Percentiles rank a stretch among this genome's conserved stretches.
These are phyloP conservation scores for Drosophila mimica DNA, from an alignment of 2,888 invertebrate species.

Conservation along the genomic window DNA sequence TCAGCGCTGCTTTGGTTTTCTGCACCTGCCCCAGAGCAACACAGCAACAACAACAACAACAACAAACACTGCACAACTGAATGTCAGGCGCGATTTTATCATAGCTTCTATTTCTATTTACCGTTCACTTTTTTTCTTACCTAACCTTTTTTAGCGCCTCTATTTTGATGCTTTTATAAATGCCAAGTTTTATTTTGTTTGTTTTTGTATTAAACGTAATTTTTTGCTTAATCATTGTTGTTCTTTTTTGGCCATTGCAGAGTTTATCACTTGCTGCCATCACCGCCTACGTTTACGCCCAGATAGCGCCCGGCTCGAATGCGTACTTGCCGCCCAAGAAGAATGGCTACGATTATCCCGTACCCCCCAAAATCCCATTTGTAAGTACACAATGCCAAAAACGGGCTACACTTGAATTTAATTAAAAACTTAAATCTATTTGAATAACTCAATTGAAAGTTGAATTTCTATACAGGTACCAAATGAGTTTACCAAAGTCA, in stretches of 20 bases:
- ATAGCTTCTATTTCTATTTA: constrained; percentile 71
- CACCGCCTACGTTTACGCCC: constrained; percentile 79
- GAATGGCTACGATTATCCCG: constrained; percentile 91
- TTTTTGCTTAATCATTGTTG: constrained; percentile 28
- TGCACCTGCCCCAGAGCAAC: constrained; percentile 64
- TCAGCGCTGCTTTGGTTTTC: constrained; percentile 27
- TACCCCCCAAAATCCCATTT: constrained; percentile 87
- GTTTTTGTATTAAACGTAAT: constrained; percentile 21
- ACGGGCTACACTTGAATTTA: neutral
- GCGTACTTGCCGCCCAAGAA: constrained; percentile 90
- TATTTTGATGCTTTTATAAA: constrained; percentile 36
- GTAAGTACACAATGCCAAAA: constrained; percentile 66
- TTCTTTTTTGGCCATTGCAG: constrained; percentile 66
- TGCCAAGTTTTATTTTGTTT: constrained; percentile 41
- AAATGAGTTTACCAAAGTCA: neutral
- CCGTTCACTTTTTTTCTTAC: constrained; percentile 67
- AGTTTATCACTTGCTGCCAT: constrained; percentile 81
- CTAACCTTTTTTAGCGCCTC: constrained; percentile 66
- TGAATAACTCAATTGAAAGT: neutral
- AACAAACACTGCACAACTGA: constrained; percentile 47
- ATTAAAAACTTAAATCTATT: neutral
- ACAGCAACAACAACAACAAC: constrained; percentile 4
- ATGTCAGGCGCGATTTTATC: constrained; percentile 79
- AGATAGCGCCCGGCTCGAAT: constrained; percentile 88
- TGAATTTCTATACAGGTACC: neutral